Evolutionary conservation across 2,797 vertebrate genomes (phyloP).

Genomic region (Sebastes matsubarae): DNA sequence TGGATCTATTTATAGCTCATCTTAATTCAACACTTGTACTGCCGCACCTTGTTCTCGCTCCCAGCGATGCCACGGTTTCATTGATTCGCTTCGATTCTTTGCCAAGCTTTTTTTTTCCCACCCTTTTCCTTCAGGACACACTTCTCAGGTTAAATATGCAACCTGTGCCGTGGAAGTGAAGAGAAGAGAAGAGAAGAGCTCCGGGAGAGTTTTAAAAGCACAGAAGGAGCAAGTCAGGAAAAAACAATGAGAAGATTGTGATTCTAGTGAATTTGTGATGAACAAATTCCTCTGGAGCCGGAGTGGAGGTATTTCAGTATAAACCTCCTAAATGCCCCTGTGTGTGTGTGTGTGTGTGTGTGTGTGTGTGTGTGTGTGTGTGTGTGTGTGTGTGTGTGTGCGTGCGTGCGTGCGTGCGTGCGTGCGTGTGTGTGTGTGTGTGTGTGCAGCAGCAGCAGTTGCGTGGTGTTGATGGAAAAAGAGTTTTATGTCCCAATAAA

Average conservation of each 20-base stretch:
- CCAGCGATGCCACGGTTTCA: constrained; percentile 12
- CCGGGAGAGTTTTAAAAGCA: constrained; percentile 12
- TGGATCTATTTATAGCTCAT: constrained; percentile 36
- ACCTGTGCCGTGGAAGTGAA: constrained; percentile 6
- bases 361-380: constrained; percentile 46
- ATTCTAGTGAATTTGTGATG: constrained; percentile 53
- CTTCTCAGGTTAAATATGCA: constrained; percentile 27
- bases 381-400: constrained; percentile 36
- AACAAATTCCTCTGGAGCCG: constrained; percentile 60
- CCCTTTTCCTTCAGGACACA: constrained; percentile 38
- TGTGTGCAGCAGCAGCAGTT: constrained; percentile 54
- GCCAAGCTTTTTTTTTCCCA: constrained; percentile 29
- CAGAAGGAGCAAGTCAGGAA: constrained; percentile 12
- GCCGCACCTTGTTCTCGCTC: constrained; percentile 38
- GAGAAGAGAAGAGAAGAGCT: constrained; percentile 7
- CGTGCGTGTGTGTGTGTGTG: constrained; percentile 52
- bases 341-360: constrained; percentile 58
- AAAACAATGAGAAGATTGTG: constrained; percentile 72
- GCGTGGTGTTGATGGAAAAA: constrained; percentile 77
- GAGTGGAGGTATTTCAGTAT: constrained; percentile 55
- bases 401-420: constrained; percentile 50
- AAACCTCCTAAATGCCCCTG: constrained; percentile 56
- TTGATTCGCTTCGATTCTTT: constrained; percentile 4
- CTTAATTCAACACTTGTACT: constrained; percentile 1
- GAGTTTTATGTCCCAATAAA: constrained; percentile 78